A percentile compares a stretch with the other conserved stretches of the same genome.
Evolutionary conservation across 2,888 invertebrate genomes (phyloP).

Genomic region (Cheiracanthium punctorium): DNA sequence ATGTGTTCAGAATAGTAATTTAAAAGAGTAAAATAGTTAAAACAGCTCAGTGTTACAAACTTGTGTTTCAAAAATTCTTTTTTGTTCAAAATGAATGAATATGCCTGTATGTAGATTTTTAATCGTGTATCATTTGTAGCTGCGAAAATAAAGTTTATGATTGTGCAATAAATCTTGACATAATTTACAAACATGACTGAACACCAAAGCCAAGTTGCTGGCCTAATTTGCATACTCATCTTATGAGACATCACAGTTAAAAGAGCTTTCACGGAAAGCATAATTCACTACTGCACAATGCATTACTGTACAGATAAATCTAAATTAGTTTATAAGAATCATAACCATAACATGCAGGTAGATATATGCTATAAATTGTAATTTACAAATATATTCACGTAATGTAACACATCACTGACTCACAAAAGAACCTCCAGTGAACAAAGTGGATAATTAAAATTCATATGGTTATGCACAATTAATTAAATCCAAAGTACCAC

Average conservation of each 20-base stretch:
- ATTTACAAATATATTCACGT: not conserved
- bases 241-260: constrained; percentile 65
- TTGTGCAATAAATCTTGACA: constrained; percentile 61
- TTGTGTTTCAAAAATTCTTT: not conserved
- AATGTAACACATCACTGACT: too few relatives aligned
- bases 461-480: too few relatives aligned
- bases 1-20: too few relatives aligned
- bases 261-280: constrained; percentile 68
- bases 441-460: too few relatives aligned
- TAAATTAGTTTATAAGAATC: constrained; percentile 4
- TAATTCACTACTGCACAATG: constrained; percentile 52
- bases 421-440: too few relatives aligned
- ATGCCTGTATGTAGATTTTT: constrained; percentile 22
- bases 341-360: not conserved
- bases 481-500: too few relatives aligned
- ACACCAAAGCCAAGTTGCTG: constrained; percentile 55
- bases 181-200: constrained; percentile 65
- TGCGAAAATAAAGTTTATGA: constrained; percentile 58
- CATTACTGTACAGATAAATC: constrained; percentile 49
- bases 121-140: constrained; percentile 45
- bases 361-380: constrained; percentile 4
- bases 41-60: not conserved
- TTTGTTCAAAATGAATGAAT: too few relatives aligned
- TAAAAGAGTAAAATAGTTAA: too few relatives aligned
- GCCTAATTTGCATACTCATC: constrained; percentile 43